Evolutionary conservation across 2,888 invertebrate genomes (phyloP), one percentile per base, ranked within the genome.

Genomic region (Chromoteleia sp.): DNA sequence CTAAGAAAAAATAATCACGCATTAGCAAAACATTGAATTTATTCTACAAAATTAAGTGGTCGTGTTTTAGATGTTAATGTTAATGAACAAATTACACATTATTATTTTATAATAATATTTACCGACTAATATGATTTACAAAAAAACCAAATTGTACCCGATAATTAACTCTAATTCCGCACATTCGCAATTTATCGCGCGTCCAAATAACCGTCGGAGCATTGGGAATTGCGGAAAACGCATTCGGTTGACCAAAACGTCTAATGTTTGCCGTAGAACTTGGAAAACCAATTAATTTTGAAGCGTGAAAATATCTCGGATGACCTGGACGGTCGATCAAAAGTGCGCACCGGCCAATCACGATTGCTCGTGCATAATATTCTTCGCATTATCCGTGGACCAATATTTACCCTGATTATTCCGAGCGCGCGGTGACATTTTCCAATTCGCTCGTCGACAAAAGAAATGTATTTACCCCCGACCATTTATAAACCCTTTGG

Each of bases 401-500:
- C 58, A 65, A 67, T 67, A 70, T 81, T 71, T 54, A 56, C 30
- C 21, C 67, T 39, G 76, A 76, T 81, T 76, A 81, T 76, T 65
- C 71, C 45, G 61, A 45, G 12, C 19, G 76, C 56, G 41, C 52
- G 29, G 30, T 59, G 61, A 58, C 65, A 36, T 45, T 68, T 79
- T 30, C 50, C 30, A 67, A 63, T 70, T 61, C 58, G 30, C 2
- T 14, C 43, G 59, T 36, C 50, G 68, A 70, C 82, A 82, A 70
- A 58, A 77, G 74, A 67, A 78, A 39, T 68, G 63, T 71, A 67
- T 76, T 76, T 71, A 59, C 79, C 54, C 43, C 25, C 25, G 14
- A 19, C 19, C 59, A 50, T 52, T 68, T 39, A 67, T 58, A 52
- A 52, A 39, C 41, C 67, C 41, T n/a, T 12, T 1, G 12, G 12